phyloP scores from a whole-genome alignment of 2,888 invertebrate genomes.

The Chrysolina oricalcia region DNA sequence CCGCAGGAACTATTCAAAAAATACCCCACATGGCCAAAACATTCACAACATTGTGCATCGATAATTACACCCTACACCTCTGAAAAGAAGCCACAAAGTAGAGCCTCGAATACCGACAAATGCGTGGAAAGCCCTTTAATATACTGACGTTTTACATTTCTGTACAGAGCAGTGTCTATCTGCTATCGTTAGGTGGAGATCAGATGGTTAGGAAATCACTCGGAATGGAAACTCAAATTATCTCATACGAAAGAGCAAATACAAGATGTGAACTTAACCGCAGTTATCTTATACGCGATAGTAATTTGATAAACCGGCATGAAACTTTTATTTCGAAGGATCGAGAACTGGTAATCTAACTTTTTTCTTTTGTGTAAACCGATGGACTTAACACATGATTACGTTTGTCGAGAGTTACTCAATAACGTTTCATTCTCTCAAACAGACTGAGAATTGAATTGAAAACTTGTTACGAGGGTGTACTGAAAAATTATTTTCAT shows the following conservation, averaged over 20 bases:
- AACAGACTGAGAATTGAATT: too few relatives aligned
- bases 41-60: background rate
- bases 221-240: conserved; percentile 10
- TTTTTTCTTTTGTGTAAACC: background rate
- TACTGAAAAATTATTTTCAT: too few relatives aligned
- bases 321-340: background rate
- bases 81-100: conserved; percentile 1
- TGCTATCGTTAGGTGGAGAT: background rate
- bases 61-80: background rate
- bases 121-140: background rate
- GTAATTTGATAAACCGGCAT: conserved; percentile 40
- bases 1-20: conserved; percentile 7
- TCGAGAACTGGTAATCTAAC: conserved; percentile 4
- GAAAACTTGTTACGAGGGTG: too few relatives aligned
- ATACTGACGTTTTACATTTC: background rate
- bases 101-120: background rate
- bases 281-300: conserved; percentile 44
- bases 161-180: background rate
- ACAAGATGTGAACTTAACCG: conserved; percentile 28
- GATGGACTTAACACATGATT: background rate
- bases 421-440: too few relatives aligned
- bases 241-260: conserved; percentile 28
- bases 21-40: conserved; percentile 13
- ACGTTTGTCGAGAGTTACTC: background rate
- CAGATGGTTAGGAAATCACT: background rate